phyloP scores from a whole-genome alignment of 2,797 vertebrate species.

The Micromesistius poutassou region DNA sequence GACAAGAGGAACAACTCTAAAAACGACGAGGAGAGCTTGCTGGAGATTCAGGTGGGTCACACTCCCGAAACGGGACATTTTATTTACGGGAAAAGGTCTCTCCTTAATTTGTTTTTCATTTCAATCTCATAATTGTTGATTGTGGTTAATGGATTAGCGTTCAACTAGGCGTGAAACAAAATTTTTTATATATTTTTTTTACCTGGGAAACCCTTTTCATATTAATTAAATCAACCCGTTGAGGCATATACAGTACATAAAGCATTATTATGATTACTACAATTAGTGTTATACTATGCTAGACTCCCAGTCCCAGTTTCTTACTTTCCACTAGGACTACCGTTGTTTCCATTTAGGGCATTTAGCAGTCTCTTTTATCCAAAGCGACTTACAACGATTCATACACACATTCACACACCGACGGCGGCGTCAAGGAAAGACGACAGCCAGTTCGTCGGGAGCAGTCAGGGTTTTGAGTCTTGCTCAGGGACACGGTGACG shows the following conservation, averaged over 20 bases:
- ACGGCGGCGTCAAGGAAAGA: too few relatives aligned
- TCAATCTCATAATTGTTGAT: background rate
- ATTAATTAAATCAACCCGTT: background rate
- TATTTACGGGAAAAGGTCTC: background rate
- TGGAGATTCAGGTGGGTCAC: constrained; percentile 88
- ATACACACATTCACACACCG: too few relatives aligned
- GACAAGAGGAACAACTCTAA: constrained; percentile 87
- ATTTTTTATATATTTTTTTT: background rate
- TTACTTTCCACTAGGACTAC: too few relatives aligned
- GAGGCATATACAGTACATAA: background rate
- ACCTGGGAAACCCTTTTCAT: background rate
- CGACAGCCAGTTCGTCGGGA: too few relatives aligned
- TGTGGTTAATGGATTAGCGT: background rate
- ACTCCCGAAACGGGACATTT: background rate
- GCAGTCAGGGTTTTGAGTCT: too few relatives aligned
- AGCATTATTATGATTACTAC: background rate
- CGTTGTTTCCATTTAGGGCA: too few relatives aligned
- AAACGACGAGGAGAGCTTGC: constrained; percentile 88
- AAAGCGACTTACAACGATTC: too few relatives aligned
- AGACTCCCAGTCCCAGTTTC: too few relatives aligned
- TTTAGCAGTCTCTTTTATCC: too few relatives aligned
- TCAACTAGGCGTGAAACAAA: background rate
- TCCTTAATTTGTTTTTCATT: background rate
- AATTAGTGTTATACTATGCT: background rate
- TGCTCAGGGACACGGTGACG: too few relatives aligned